Evolutionary conservation across 2,797 vertebrate genomes (phyloP).

Genomic region (Girardinus metallicus): DNA sequence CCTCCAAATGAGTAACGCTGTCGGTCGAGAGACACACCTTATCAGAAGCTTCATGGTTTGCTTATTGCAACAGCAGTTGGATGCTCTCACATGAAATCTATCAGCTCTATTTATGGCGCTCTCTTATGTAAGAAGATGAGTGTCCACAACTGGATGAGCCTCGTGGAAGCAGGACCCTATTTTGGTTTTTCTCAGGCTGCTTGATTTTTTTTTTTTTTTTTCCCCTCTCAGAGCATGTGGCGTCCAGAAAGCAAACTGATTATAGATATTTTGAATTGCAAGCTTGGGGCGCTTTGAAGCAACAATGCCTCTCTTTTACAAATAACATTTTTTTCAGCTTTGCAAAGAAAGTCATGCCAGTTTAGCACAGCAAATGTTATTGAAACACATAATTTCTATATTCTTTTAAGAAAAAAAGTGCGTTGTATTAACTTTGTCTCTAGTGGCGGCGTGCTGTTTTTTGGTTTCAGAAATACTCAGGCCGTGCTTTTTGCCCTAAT

Average conservation of each 20-base stretch:
- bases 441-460: constrained; percentile 14
- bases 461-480: neutral
- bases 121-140: constrained; percentile 56
- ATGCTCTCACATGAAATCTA: constrained; percentile 43
- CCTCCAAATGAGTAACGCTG: constrained; percentile 33
- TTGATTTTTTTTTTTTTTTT: constrained; percentile 23
- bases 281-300: constrained; percentile 65
- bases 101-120: constrained; percentile 58
- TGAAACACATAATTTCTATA: constrained; percentile 69
- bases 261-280: constrained; percentile 65
- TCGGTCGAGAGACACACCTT: constrained; percentile 51
- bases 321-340: constrained; percentile 64
- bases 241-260: constrained; percentile 74
- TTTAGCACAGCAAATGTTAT: constrained; percentile 76
- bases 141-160: constrained; percentile 31
- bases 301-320: constrained; percentile 79
- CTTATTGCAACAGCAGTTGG: constrained; percentile 23
- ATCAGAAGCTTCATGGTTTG: constrained; percentile 43
- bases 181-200: constrained; percentile 64
- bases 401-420: constrained; percentile 51
- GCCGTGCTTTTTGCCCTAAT: constrained; percentile 16
- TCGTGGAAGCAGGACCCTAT: constrained; percentile 40
- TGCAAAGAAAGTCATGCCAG: constrained; percentile 65
- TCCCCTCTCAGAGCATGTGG: constrained; percentile 61
- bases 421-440: constrained; percentile 42